Conservation (phyloP, 2,113 vertebrate genomes). For the Talpa occidentalis region DNA sequence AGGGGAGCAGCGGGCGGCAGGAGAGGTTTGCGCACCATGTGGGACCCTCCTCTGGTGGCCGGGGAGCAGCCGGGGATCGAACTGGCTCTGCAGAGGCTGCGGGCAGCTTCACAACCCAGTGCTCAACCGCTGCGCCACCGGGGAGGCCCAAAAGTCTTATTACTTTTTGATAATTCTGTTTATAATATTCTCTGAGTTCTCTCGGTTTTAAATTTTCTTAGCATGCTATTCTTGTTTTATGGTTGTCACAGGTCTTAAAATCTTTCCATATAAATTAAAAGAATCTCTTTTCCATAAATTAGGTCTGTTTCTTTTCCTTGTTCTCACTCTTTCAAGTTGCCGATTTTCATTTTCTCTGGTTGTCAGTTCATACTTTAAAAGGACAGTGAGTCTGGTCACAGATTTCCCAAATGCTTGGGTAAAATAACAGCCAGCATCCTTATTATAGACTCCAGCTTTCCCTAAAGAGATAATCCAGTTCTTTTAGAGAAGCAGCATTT, state of each 20-base stretch:
- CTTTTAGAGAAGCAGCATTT: neutral
- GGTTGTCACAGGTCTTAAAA: neutral
- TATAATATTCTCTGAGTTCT: neutral
- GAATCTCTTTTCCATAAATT: neutral
- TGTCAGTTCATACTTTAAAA: neutral
- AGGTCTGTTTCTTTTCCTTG: neutral
- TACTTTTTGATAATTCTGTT: neutral
- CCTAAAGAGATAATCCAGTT: neutral
- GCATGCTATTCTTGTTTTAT: neutral
- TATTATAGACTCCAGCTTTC: neutral
- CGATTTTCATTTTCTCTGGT: neutral
- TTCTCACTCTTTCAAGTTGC: neutral
- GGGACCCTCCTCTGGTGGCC: no score
- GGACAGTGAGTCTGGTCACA: neutral
- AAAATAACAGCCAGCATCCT: neutral
- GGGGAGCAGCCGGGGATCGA: no score
- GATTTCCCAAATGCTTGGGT: neutral
- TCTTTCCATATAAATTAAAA: neutral
- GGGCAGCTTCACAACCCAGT: no score
- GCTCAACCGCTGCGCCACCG: no score
- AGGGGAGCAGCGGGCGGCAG: no score
- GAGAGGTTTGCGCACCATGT: no score
- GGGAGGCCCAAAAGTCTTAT: neutral
- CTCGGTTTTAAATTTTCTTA: neutral
- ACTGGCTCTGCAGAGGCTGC: no score